Percentiles rank a stretch among this genome's conserved stretches.
Evolutionary conservation across 2,797 vertebrate genomes (phyloP).

Genomic region (Tiaroga cobitis): DNA sequence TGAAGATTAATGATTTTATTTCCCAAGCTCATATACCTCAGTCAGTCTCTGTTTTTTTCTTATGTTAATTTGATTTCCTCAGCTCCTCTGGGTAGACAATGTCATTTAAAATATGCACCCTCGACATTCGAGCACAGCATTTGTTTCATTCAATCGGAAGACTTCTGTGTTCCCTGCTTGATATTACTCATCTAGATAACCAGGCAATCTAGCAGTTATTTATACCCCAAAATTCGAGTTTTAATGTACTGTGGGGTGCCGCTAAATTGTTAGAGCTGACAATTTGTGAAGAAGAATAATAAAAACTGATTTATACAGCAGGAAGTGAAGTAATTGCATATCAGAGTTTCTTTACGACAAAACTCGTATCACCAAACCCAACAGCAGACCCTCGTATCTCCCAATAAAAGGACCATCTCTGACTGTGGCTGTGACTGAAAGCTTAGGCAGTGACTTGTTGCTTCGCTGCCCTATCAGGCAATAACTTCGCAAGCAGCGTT

Average conservation of each 20-base stretch:
- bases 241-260: slow-evolving; percentile 37
- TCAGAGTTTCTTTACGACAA: slow-evolving; percentile 19
- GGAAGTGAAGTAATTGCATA: slow-evolving; percentile 37
- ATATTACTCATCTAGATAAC: slow-evolving; percentile 60
- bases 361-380: too few species aligned
- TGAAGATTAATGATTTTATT: slow-evolving; percentile 69
- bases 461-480: neutral
- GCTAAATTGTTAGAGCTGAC: slow-evolving; percentile 33
- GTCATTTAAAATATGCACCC: slow-evolving; percentile 65
- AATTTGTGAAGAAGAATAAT: slow-evolving; percentile 25
- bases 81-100: slow-evolving; percentile 62
- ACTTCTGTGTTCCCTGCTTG: slow-evolving; percentile 43
- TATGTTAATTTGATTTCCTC: slow-evolving; percentile 63
- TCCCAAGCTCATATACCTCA: slow-evolving; percentile 62
- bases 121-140: slow-evolving; percentile 44
- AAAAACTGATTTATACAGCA: slow-evolving; percentile 29
- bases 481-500: neutral
- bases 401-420: neutral
- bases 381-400: neutral
- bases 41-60: slow-evolving; percentile 54
- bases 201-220: slow-evolving; percentile 56
- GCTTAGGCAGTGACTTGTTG: neutral
- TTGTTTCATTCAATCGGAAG: slow-evolving; percentile 48
- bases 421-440: neutral
- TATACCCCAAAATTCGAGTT: slow-evolving; percentile 48